Evolutionary conservation across 2,797 vertebrate species (phyloP).

Genomic region (Gadopsis bispinosus): DNA sequence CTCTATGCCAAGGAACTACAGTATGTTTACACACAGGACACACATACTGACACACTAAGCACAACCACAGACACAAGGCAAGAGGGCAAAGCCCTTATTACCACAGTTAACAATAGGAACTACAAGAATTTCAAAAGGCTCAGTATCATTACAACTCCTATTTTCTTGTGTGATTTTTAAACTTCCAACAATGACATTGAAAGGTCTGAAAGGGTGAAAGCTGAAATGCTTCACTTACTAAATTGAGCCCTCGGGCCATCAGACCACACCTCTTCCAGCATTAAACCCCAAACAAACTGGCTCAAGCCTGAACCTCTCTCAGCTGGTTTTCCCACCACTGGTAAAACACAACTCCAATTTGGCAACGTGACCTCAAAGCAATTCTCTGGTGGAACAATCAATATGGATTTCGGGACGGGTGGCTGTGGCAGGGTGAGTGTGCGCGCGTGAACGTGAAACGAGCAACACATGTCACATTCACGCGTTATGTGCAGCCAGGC

Average conservation of each 20-base stretch:
- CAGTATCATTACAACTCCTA: not conserved
- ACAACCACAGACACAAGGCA: constrained; percentile 3
- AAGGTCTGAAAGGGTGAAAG: not conserved
- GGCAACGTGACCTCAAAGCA: constrained; percentile 31
- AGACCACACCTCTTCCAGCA: not conserved
- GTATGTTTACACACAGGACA: not conserved
- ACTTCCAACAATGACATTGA: not conserved
- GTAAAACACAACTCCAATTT: constrained; percentile 17
- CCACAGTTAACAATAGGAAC: constrained; percentile 1
- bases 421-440: constrained; percentile 24
- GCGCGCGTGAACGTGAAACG: constrained; percentile 35
- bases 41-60: not conserved
- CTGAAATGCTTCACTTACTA: not conserved
- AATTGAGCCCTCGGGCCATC: not conserved
- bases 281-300: not conserved
- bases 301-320: not conserved
- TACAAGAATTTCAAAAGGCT: not conserved
- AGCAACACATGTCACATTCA: constrained; percentile 72
- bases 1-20: constrained; percentile 34
- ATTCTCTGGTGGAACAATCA: constrained; percentile 64
- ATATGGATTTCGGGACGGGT: constrained; percentile 55
- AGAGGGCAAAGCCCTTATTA: not conserved
- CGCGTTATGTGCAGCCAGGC: constrained; percentile 61
- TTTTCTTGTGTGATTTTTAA: not conserved
- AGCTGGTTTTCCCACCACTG: not conserved